Conservation (phyloP, 2,113 vertebrate species). For the Neotragus pygmaeus region DNA sequence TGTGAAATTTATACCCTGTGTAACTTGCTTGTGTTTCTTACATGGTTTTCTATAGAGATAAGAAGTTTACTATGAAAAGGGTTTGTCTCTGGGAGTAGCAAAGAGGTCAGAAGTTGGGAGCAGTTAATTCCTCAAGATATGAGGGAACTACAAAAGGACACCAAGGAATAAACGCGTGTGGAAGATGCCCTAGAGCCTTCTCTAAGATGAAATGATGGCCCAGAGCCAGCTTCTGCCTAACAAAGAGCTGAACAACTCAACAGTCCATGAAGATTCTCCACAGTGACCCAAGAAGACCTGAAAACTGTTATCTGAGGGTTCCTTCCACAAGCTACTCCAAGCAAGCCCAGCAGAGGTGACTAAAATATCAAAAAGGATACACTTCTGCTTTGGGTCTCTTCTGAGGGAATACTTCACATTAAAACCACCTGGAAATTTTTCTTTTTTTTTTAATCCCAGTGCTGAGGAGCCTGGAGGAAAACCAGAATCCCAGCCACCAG, state of each 20-base stretch:
- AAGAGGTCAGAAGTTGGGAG: neutral
- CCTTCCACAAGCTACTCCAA: slow-evolving; percentile 17
- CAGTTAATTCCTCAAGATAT: neutral
- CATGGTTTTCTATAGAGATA: neutral
- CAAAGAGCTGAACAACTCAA: neutral
- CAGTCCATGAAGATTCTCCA: neutral
- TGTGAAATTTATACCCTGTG: neutral
- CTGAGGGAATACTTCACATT: neutral
- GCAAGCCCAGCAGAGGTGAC: neutral
- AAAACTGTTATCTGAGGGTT: neutral
- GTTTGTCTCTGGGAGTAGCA: neutral
- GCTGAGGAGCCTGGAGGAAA: neutral
- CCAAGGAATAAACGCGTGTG: neutral
- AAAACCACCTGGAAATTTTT: neutral
- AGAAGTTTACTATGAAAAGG: neutral
- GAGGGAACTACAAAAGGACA: neutral
- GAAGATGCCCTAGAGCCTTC: neutral
- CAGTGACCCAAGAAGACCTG: neutral
- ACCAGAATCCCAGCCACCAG: neutral
- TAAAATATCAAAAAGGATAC: neutral
- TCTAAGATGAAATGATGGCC: neutral
- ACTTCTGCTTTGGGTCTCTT: neutral
- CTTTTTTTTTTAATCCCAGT: neutral
- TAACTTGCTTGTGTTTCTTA: neutral
- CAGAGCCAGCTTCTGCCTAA: neutral